Conservation (phyloP, 2,888 invertebrate species). For the Napeogenes sylphis region DNA sequence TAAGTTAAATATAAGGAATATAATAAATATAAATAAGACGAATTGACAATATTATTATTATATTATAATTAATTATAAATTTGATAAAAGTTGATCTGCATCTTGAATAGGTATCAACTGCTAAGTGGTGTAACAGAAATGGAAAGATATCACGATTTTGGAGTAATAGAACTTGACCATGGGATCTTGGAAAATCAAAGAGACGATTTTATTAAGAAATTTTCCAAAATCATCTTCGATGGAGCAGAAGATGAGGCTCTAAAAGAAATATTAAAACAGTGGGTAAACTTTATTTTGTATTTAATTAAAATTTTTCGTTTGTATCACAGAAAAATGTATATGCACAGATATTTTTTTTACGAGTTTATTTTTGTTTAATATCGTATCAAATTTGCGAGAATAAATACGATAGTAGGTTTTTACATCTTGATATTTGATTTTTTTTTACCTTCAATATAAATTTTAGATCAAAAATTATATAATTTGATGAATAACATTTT, state of each 20-base stretch:
- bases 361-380: too few species aligned
- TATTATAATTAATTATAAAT: neutral
- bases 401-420: too few species aligned
- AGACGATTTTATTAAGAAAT: conserved; percentile 85
- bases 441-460: too few species aligned
- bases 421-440: too few species aligned
- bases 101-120: conserved; percentile 83
- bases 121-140: conserved; percentile 91
- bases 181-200: conserved; percentile 86
- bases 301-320: neutral
- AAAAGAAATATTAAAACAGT: conserved; percentile 81
- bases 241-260: conserved; percentile 83
- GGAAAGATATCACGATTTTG: conserved; percentile 87
- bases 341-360: too few species aligned
- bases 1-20: neutral
- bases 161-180: conserved; percentile 82
- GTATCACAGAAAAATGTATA: too few species aligned
- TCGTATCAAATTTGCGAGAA: too few species aligned
- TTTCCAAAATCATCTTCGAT: conserved; percentile 87
- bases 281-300: conserved; percentile 36
- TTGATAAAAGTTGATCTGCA: conserved; percentile 13
- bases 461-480: too few species aligned
- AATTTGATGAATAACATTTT: too few species aligned
- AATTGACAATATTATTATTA: neutral
- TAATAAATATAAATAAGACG: neutral